Conservation (phyloP, 1,140 invertebrate genomes). For the Pseudomyrmex pallidus region DNA sequence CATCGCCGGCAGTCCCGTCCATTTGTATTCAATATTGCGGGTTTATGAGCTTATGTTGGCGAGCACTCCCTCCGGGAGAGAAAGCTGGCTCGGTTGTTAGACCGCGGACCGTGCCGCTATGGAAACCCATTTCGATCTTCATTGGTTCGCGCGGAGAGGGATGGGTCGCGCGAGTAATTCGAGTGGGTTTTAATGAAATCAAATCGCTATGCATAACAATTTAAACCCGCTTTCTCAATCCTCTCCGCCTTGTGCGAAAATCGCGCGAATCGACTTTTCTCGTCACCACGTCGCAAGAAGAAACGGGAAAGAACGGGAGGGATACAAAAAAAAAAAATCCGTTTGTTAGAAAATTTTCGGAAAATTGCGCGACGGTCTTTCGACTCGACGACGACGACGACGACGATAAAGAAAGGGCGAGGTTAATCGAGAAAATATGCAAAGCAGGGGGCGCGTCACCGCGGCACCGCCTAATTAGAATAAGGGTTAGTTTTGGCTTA, state of each 20-base stretch:
- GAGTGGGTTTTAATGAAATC: constrained; percentile 83
- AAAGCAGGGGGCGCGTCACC: constrained; percentile 78
- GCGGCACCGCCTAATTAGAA: constrained; percentile 82
- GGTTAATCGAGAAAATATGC: constrained; percentile 82
- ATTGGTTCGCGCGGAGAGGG: constrained; percentile 75
- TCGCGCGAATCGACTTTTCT: background rate
- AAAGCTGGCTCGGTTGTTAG: constrained; percentile 70
- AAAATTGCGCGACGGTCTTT: constrained; percentile 64
- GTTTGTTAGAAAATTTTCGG: constrained; percentile 46
- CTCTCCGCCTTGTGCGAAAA: constrained; percentile 30
- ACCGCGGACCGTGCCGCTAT: constrained; percentile 65
- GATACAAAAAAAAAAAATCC: background rate
- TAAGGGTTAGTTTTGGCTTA: constrained; percentile 84
- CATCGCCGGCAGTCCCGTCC: constrained; percentile 74
- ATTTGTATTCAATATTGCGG: constrained; percentile 86
- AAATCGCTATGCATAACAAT: constrained; percentile 81
- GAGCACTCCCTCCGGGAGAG: constrained; percentile 69
- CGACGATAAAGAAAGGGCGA: constrained; percentile 76
- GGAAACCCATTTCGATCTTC: constrained; percentile 82
- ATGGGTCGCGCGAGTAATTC: constrained; percentile 48
- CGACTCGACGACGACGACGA: constrained; percentile 27
- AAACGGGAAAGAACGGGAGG: background rate
- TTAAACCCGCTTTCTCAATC: constrained; percentile 61
- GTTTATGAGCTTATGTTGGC: constrained; percentile 84
- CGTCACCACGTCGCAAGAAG: background rate